Base-by-base conservation (phyloP, 2,888 invertebrate species). In the Dermolepida albohirtum region DNA sequence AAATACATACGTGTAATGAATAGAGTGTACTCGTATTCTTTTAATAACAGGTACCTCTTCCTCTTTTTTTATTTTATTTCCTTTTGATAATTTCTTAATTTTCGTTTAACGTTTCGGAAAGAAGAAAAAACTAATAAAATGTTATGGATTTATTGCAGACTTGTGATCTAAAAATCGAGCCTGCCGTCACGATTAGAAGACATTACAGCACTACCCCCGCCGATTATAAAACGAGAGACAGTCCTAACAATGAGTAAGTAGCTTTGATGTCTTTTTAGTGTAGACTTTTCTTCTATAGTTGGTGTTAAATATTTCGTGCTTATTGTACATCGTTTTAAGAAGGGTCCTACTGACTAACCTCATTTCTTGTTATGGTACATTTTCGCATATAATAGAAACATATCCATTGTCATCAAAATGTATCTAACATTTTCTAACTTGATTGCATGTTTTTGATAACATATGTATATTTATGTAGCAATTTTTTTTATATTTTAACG, bases 101-200 rank as follows among this genome's bases (percentile, higher is more conserved):
- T 64, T 11, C 69, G 63, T 51, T 39, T 49, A 52, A 22, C 1
- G 22, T 22, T 22, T 22, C 4, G n/a, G n/a, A n/a, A n/a, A n/a
- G n/a, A 22, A 22, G 4, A 22, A 22, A 22, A 4, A 22, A 22
- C 1, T 22, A 22, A 22, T 4, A 22, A 22, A 22, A 22, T 22
- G 4, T 4, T 34, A 5, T 34, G 2, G 8, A 8, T 34, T 70
- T 66, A 72, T 82, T 80, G 16, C 73, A 89, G 88, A 86, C 87
- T 11, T 89, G 89, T 77, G 90, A 90, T 82, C 82, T 90, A 44
- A 89, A 89, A 82, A 82, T 89, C 72, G 89, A 89, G 72, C 84
- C 83, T 34, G 84, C 87, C 55, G 88, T 89, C 41, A 85, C 87
- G 14, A 85, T 89, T 85, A 83, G 90, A 68, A 84, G 89, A 72